Evolutionary conservation across 2,113 vertebrate genomes (phyloP).

Genomic region (Dissostichus mawsoni): DNA sequence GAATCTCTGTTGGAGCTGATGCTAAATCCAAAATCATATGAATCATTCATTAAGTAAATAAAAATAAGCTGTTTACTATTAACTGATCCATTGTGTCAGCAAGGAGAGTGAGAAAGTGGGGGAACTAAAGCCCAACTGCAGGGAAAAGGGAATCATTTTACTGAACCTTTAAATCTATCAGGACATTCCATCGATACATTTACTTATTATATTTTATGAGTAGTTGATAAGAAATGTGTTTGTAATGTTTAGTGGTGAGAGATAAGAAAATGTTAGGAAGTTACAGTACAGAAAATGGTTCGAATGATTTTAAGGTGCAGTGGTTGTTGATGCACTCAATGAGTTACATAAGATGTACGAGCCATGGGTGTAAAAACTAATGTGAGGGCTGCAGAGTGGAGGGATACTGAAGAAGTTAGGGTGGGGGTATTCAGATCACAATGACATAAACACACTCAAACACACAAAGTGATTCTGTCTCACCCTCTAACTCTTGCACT

Average conservation of each 20-base stretch:
- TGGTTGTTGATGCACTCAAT: slow-evolving; percentile 53
- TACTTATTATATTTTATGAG: slow-evolving; percentile 26
- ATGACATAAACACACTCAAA: slow-evolving; percentile 44
- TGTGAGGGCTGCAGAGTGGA: slow-evolving; percentile 45
- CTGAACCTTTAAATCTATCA: neutral
- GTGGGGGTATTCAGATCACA: slow-evolving; percentile 38
- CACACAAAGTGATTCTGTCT: slow-evolving; percentile 43
- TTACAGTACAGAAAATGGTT: slow-evolving; percentile 21
- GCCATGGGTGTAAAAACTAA: slow-evolving; percentile 55
- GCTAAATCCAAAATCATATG: slow-evolving; percentile 1
- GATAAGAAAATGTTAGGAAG: slow-evolving; percentile 40
- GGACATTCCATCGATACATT: neutral
- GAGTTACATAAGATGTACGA: slow-evolving; percentile 44
- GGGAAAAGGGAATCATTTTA: neutral
- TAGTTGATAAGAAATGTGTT: slow-evolving; percentile 23
- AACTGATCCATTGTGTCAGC: neutral
- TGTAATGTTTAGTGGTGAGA: slow-evolving; percentile 24
- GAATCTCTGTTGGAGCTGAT: neutral
- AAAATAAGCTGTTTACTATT: neutral
- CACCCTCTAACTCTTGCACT: slow-evolving; percentile 17
- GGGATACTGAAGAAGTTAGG: slow-evolving; percentile 34
- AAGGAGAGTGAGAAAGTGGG: neutral
- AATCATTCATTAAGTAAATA: neutral
- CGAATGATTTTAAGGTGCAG: slow-evolving; percentile 36
- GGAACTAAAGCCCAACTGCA: neutral